Percentiles rank a stretch among this genome's conserved stretches.
These are phyloP conservation scores for Pseudoips prasinana DNA, from an alignment of 2,888 invertebrate species.

Conservation along the genomic window DNA sequence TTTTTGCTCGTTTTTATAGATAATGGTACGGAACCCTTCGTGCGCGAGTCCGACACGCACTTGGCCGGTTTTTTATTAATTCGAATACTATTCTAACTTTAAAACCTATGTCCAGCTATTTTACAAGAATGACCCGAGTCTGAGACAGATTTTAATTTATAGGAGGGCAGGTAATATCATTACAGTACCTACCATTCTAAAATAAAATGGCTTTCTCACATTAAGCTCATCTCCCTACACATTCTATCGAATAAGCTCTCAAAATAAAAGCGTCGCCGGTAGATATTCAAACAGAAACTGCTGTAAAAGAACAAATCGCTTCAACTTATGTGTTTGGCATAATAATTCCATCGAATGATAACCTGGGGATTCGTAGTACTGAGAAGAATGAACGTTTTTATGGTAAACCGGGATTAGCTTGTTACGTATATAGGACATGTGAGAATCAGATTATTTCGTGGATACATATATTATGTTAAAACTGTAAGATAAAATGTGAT, in stretches of 20 bases:
- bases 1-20: too few relatives aligned
- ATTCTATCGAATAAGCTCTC: constrained; percentile 12
- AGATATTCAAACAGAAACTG: constrained; percentile 27
- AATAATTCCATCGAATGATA: constrained; percentile 40
- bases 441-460: constrained; percentile 29
- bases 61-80: too few relatives aligned
- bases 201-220: too few relatives aligned
- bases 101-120: too few relatives aligned
- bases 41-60: too few relatives aligned
- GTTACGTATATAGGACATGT: constrained; percentile 32
- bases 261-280: constrained; percentile 16
- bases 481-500: too few relatives aligned
- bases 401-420: constrained; percentile 37
- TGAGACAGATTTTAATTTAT: too few relatives aligned
- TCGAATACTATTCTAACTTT: too few relatives aligned
- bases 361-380: constrained; percentile 34
- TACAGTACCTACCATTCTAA: too few relatives aligned
- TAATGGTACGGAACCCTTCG: too few relatives aligned
- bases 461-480: neutral
- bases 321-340: constrained; percentile 43
- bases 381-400: constrained; percentile 40
- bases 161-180: too few relatives aligned
- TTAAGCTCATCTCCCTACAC: constrained; percentile 1
- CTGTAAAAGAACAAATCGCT: constrained; percentile 40
- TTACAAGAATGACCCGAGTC: too few relatives aligned